Base-by-base conservation (phyloP, 2,888 invertebrate species). In the Oscheius sp. region DNA sequence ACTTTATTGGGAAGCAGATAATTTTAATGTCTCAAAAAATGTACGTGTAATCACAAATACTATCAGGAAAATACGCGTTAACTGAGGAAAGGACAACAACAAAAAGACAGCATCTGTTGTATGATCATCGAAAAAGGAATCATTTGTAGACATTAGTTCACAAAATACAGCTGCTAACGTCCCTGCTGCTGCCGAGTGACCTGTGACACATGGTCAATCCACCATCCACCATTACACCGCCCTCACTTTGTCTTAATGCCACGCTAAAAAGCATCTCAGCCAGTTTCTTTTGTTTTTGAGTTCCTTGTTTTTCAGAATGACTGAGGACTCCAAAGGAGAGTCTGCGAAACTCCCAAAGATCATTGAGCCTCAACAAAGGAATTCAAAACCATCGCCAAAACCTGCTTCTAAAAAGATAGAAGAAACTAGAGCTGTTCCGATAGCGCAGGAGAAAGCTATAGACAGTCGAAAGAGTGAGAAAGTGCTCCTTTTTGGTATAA, bases 181-280 rank as follows among this genome's bases (percentile, higher is more conserved):
- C n/a, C 41, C 41, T 14, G 41, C 14, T 41, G 38, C 41, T 12
- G 59, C 36, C 59, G 41, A 59, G 28, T 59, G 59, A 59, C 59
- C 59, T 59, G 28, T 59, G 59, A 59, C 59, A 59, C 59, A 59
- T 59, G 59, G 59, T 59, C 59, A 59, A 44, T 44, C 41, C 44
- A 24, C 57, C 20, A 17, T 32, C 54, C 54, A 26, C 59, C 44
- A 59, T 59, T 59, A 59, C 59, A 59, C 59, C 26, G 41, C 26
- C 14, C 17, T 44, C 59, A 44, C 44, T 59, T 59, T 59, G 41
- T 41, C 26, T 30, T 8, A 14, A 30, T 17, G 41, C 59, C 59
- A 59, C 38, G 41, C 44, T 30, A 24, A 59, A 59, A 57, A 44
- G 26, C 44, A n/a, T n/a, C 14, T 59, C 2, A 32, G n/a, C 44